Conservation (phyloP, 2,113 vertebrate species). For the Cepphus grylle region DNA sequence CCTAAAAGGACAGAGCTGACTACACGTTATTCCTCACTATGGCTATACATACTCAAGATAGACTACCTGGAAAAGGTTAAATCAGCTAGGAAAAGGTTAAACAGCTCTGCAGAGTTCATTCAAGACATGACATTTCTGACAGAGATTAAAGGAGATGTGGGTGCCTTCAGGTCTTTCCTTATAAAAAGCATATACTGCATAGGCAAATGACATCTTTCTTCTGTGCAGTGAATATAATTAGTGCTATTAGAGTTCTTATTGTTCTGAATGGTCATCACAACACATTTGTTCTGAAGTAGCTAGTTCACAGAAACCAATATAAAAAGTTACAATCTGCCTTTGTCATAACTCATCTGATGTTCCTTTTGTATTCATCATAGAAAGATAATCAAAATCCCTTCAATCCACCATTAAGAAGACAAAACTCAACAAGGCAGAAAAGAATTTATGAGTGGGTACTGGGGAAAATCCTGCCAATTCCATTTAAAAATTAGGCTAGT, state of each 20-base stretch:
- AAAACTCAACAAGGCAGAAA: not conserved
- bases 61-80: not conserved
- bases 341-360: not conserved
- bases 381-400: not conserved
- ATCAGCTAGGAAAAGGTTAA: not conserved
- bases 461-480: not conserved
- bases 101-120: not conserved
- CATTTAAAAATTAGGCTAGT: not conserved
- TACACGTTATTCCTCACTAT: not conserved
- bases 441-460: not conserved
- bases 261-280: not conserved
- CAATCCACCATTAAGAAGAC: not conserved
- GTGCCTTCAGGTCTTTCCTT: not conserved
- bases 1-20: not conserved
- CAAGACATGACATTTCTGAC: not conserved
- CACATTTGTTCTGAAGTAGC: not conserved
- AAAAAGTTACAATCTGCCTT: not conserved
- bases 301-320: not conserved
- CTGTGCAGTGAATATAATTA: not conserved
- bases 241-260: not conserved
- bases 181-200: not conserved
- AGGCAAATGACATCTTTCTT: not conserved
- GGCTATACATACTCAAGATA: not conserved
- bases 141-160: not conserved
- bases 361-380: not conserved